phyloP scores from a whole-genome alignment of 2,113 vertebrate genomes.

The Grammomys surdaster region DNA sequence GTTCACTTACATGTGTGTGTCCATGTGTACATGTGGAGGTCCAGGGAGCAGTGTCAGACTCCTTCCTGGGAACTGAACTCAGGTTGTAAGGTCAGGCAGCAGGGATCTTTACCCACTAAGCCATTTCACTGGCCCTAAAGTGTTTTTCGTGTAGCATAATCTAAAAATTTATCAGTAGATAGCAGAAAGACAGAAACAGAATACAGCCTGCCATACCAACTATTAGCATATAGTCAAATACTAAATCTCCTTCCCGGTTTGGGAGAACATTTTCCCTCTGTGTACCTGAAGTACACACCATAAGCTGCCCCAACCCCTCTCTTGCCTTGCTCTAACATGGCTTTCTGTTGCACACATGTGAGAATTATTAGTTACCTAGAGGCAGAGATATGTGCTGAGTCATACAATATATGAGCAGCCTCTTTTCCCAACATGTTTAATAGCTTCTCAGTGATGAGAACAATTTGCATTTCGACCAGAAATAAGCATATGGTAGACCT shows the following conservation, averaged over 20 bases:
- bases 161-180: slow-evolving; percentile 29
- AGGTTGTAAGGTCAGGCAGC: background rate
- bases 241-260: background rate
- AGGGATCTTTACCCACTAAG: background rate
- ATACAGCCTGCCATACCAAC: background rate
- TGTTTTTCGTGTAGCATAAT: background rate
- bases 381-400: background rate
- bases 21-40: background rate
- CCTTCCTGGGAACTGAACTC: background rate
- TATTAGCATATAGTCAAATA: slow-evolving; percentile 30
- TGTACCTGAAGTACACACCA: background rate
- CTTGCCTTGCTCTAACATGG: background rate
- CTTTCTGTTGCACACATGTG: background rate
- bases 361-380: background rate
- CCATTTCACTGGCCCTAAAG: background rate
- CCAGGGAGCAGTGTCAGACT: background rate
- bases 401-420: background rate
- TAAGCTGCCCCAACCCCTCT: background rate
- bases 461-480: background rate
- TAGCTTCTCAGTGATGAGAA: background rate
- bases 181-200: background rate
- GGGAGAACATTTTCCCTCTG: background rate
- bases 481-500: background rate
- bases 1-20: too few relatives aligned
- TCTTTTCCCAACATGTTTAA: background rate